Conservation (phyloP, 2,888 invertebrate genomes). For the Ceramica pisi region DNA sequence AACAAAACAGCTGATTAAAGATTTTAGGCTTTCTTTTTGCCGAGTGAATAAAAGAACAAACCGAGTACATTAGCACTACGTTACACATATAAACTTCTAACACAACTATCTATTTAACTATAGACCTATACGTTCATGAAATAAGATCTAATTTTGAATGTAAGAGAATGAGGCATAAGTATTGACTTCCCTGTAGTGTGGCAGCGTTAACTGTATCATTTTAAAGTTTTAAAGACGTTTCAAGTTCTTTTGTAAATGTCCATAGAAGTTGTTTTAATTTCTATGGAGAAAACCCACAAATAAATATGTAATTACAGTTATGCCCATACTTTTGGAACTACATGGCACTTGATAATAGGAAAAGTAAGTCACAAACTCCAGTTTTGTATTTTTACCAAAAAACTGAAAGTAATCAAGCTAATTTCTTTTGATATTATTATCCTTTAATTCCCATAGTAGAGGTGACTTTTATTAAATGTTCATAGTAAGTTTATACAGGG, state of each 20-base stretch:
- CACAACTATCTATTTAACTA: conserved; percentile 52
- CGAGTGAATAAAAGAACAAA: conserved; percentile 14
- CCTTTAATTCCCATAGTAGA: not conserved
- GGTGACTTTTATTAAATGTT: no score
- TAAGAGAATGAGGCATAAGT: conserved; percentile 33
- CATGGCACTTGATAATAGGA: conserved; percentile 49
- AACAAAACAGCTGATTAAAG: not conserved
- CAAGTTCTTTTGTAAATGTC: not conserved
- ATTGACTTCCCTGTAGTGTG: conserved; percentile 48
- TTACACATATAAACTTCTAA: conserved; percentile 54
- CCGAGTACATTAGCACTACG: conserved; percentile 37
- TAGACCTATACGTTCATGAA: conserved; percentile 40
- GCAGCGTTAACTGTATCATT: conserved; percentile 14
- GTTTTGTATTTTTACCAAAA: not conserved
- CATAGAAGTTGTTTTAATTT: not conserved
- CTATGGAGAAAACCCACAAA: not conserved
- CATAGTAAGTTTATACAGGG: no score
- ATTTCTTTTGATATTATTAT: not conserved
- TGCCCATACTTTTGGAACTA: not conserved
- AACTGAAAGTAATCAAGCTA: not conserved
- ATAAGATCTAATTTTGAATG: conserved; percentile 49
- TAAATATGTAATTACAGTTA: not conserved
- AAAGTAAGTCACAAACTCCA: conserved; percentile 1
- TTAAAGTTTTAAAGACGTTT: not conserved
- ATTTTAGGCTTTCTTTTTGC: not conserved